These are phyloP conservation scores for Biston betularia DNA, from an alignment of 2,888 invertebrate species.

Conservation along the genomic window DNA sequence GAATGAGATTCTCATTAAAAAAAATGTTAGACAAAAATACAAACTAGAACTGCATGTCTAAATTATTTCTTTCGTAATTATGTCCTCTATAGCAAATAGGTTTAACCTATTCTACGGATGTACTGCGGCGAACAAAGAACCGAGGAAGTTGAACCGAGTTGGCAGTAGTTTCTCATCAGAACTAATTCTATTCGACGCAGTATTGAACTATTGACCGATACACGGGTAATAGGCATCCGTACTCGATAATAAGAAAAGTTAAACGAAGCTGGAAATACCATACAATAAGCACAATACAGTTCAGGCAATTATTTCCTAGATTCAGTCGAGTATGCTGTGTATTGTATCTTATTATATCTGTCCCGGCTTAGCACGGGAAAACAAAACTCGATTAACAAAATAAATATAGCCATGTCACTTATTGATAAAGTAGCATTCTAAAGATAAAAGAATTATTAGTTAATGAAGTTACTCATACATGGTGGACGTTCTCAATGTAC, in stretches of 20 bases:
- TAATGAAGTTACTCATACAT: no score
- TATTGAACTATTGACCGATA: conserved; percentile 12
- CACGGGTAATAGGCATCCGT: conserved; percentile 5
- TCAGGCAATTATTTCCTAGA: not conserved
- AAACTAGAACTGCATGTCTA: no score
- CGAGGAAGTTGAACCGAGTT: not conserved
- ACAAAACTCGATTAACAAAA: no score
- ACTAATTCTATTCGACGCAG: conserved; percentile 1
- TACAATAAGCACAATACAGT: conserved; percentile 3
- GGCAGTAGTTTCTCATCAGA: conserved; percentile 1
- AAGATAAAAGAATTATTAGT: no score
- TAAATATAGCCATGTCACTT: no score
- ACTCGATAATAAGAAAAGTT: conserved; percentile 19
- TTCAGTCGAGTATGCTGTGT: not conserved
- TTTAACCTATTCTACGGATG: not conserved
- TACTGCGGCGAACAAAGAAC: conserved; percentile 1
- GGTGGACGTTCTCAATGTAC: no score
- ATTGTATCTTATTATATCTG: not conserved
- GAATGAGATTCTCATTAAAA: no score
- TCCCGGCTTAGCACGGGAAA: no score
- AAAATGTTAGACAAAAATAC: no score
- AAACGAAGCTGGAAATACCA: conserved; percentile 7
- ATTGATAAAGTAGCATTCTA: no score
- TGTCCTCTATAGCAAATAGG: no score
- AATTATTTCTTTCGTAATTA: no score